Evolutionary conservation across 2,888 invertebrate species (phyloP).

Genomic region (Drosophila nr. perissopoda): DNA sequence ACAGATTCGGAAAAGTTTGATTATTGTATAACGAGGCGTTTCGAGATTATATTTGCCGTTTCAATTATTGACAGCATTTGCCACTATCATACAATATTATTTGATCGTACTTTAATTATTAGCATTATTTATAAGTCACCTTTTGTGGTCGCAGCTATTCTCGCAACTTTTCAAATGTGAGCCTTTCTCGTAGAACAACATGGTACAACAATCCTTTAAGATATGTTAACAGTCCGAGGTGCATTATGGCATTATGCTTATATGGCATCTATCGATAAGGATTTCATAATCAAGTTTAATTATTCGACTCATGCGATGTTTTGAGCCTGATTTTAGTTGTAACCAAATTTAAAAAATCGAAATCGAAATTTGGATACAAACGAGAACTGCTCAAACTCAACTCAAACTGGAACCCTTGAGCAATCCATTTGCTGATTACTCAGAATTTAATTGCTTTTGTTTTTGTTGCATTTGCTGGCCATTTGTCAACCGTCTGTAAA

Average conservation of each 20-base stretch:
- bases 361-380: neutral
- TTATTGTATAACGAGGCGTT: slow-evolving; percentile 1
- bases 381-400: neutral
- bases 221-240: neutral
- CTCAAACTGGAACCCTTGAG: neutral
- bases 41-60: neutral
- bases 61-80: neutral
- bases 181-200: neutral
- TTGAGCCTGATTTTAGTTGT: neutral
- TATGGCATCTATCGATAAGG: neutral
- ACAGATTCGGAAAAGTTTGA: neutral
- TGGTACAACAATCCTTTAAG: neutral
- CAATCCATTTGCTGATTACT: slow-evolving; percentile 23
- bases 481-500: slow-evolving; percentile 54
- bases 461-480: slow-evolving; percentile 31
- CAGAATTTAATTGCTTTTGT: slow-evolving; percentile 18
- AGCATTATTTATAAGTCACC: neutral
- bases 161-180: neutral
- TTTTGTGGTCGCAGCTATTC: neutral
- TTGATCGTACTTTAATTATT: neutral
- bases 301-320: neutral
- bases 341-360: too few species aligned
- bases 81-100: neutral
- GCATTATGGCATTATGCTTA: neutral
- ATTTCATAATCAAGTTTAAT: neutral